Evolutionary conservation across 2,888 invertebrate species (phyloP), one percentile per base, ranked within the genome.

Genomic region (Dyspetes luteomarginatus): DNA sequence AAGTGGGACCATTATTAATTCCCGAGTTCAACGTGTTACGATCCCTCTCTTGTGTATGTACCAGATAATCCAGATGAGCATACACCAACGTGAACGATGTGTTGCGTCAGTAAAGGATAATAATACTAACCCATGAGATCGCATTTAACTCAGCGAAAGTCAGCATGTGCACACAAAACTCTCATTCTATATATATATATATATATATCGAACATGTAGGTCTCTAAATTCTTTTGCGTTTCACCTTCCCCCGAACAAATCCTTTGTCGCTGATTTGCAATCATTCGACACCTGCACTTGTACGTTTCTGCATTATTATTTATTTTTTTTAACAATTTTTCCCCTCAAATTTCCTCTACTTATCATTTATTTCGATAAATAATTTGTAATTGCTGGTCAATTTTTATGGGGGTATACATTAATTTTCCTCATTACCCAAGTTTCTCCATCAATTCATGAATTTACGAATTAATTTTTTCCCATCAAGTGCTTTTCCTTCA

Each of bases 21-120:
- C n/a, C 65, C 55, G 65, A 74, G 64, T 74, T 74, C 30, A 72
- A 62, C 60, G 72, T 72, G 50, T 72, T 72, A 22, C 43, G 43
- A 30, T 55, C 28, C 3, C 17, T 17, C 43, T 55, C 73, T 64
- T 30, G 43, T 24, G 5, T 9, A 24, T 52, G 9, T 62, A 60
- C 36, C 12, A 52, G 62, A 72, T 62, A 36, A 56, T 36, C 62
- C 55, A 15, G 73, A 64, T 55, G 64, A 55, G 43, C 19, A 71
- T 19, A 56, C 24, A 58, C 7, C 3, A 4, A 62, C 19, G 17
- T 17, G 12, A 43, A 52, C 28, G 50, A 64, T 64, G 41, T 24
- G 43, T 43, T 64, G 64, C 43, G 60, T 73, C 52, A 73, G 41
- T 64, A 3, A 4, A 64, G 28, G 12, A 52, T 19, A 43, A 64